Evolutionary conservation across 2,797 vertebrate genomes (phyloP), one percentile per base, ranked within the genome.

Genomic region (Sebastes umbrosus): DNA sequence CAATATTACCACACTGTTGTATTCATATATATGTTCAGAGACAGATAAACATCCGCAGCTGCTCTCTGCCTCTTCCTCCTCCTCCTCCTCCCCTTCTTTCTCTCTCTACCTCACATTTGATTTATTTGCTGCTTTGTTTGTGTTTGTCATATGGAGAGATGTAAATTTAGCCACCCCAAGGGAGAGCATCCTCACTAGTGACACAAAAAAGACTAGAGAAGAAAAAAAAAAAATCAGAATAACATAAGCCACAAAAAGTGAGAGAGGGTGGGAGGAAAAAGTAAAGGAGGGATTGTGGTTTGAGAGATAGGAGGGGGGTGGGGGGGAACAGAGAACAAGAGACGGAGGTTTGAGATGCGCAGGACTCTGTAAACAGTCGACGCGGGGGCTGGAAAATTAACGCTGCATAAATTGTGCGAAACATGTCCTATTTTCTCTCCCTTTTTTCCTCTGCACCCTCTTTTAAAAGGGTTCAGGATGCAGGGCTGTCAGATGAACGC

Each of bases 371-470:
- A 94, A 94, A 94, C 92, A 94, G 91, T 93, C 87, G 73, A 88
- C 71, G 88, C 87, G 88, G 93, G 90, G 94, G 93, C 90, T 94
- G 93, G 91, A 94, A 95, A 96, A 96, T 95, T 93, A 95, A 92
- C 91, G 90, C 89, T 94, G 94, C 93, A 95, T 95, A 94, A 95
- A 95, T 94, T 92, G 92, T 89, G 89, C 32, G 89, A 93, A 95
- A 94, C 91, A 91, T 93, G 93, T 93, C 93, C 93, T 92, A 93
- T 94, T 94, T 95, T 93, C 86, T 89, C 75, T 89, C 34, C 83
- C 88, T 92, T 90, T 93, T 88, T 92, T 93, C 88, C 84, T 90
- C 90, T 88, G 82, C 91, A 87, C 84, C 73, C 88, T 88, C 89
- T 86, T 92, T 93, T 90, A 91, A 94, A 92, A 90, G 88, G 88